Conservation (phyloP, 2,888 invertebrate genomes). For the Ptychoptera albimana region DNA sequence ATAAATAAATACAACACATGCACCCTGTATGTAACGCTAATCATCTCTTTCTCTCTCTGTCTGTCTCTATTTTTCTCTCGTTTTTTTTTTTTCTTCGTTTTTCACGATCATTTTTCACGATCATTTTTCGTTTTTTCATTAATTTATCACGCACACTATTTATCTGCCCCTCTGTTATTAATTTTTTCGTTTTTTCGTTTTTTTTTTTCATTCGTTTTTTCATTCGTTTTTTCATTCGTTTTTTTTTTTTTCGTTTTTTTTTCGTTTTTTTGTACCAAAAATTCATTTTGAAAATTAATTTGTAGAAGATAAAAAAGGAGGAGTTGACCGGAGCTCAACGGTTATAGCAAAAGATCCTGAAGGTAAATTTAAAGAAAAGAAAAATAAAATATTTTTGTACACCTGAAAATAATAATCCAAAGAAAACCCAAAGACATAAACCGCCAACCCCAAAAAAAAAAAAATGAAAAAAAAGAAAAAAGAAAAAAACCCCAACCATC, state of each 20-base stretch:
- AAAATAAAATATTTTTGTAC: neutral
- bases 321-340: conserved; percentile 84
- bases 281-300: conserved; percentile 8
- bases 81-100: too few relatives aligned
- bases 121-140: neutral
- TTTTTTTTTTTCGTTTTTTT: conserved; percentile 17
- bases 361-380: conserved; percentile 30
- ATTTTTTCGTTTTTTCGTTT: conserved; percentile 11
- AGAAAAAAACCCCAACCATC: too few relatives aligned
- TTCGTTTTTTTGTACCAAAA: neutral
- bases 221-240: conserved; percentile 10
- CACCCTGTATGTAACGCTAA: too few relatives aligned
- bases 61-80: too few relatives aligned
- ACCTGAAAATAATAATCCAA: neutral
- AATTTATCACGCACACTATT: neutral
- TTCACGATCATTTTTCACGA: neutral
- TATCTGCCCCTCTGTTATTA: neutral
- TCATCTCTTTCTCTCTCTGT: too few relatives aligned
- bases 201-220: conserved; percentile 17
- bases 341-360: conserved; percentile 88
- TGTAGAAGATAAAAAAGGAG: conserved; percentile 80
- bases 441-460: too few relatives aligned
- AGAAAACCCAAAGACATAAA: conserved; percentile 1
- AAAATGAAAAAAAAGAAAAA: too few relatives aligned
- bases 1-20: too few relatives aligned